Conservation (phyloP, 2,888 invertebrate genomes). For the Dryobota labecula region DNA sequence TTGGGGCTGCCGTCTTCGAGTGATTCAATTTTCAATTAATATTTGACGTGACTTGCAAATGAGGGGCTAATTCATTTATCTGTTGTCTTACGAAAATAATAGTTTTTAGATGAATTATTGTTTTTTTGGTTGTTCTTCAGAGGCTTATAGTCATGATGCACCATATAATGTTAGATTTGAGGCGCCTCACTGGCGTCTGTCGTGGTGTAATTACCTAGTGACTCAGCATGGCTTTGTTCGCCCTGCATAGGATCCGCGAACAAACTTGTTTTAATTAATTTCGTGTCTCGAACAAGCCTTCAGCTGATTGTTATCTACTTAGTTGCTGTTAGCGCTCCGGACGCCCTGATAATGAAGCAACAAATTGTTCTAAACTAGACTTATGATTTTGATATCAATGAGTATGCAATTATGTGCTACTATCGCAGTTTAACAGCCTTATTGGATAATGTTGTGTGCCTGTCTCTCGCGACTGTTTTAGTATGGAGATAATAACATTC, state of each 20-base stretch:
- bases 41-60: slow-evolving; percentile 69
- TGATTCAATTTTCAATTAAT: slow-evolving; percentile 66
- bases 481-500: too few species aligned
- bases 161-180: slow-evolving; percentile 86
- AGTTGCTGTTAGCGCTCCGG: slow-evolving; percentile 89
- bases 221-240: slow-evolving; percentile 90
- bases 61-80: slow-evolving; percentile 59
- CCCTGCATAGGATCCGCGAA: slow-evolving; percentile 90
- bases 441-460: neutral
- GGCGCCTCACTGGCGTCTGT: slow-evolving; percentile 83
- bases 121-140: slow-evolving; percentile 48
- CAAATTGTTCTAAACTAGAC: slow-evolving; percentile 84
- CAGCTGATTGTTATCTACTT: slow-evolving; percentile 90
- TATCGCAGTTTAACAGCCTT: slow-evolving; percentile 15
- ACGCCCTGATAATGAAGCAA: slow-evolving; percentile 87
- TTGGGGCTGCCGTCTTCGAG: slow-evolving; percentile 61
- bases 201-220: slow-evolving; percentile 88
- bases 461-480: too few species aligned
- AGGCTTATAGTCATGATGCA: slow-evolving; percentile 75
- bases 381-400: slow-evolving; percentile 78
- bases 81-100: slow-evolving; percentile 50
- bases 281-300: slow-evolving; percentile 90
- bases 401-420: slow-evolving; percentile 50
- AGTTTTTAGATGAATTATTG: slow-evolving; percentile 60
- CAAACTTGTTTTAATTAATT: slow-evolving; percentile 91